Evolutionary conservation across 2,888 invertebrate species (phyloP).

Genomic region (Polia nebulosa): DNA sequence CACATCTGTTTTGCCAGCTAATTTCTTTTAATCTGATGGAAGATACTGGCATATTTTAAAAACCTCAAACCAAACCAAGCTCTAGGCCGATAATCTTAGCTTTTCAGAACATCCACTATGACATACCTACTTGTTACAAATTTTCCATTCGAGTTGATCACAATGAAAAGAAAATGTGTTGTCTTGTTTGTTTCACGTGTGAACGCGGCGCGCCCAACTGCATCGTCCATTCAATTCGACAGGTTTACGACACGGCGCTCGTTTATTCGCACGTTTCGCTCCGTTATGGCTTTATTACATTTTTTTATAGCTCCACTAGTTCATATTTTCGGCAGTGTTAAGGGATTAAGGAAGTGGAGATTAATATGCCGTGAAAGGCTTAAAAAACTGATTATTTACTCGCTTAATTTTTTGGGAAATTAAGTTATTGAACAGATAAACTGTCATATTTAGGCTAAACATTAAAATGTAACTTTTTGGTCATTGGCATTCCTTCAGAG

Average conservation of each 20-base stretch:
- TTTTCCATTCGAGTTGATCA: conserved; percentile 43
- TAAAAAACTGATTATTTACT: conserved; percentile 19
- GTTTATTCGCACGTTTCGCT: conserved; percentile 85
- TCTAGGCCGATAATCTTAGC: background rate
- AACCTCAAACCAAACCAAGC: no score
- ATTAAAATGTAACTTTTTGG: background rate
- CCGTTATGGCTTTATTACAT: conserved; percentile 85
- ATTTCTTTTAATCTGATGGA: background rate
- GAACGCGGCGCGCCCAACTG: conserved; percentile 72
- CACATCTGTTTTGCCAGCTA: no score
- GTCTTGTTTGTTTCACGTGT: conserved; percentile 65
- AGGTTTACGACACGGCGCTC: conserved; percentile 83
- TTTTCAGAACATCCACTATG: background rate
- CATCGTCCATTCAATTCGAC: conserved; percentile 82
- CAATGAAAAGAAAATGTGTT: conserved; percentile 61
- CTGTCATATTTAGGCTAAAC: background rate
- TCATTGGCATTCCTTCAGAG: background rate
- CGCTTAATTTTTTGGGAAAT: background rate
- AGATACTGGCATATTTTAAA: background rate
- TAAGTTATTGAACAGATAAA: no score
- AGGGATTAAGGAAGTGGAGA: conserved; percentile 79
- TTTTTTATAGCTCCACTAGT: conserved; percentile 86
- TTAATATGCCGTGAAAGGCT: conserved; percentile 63
- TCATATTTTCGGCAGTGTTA: conserved; percentile 84
- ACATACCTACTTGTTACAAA: conserved; percentile 16